Evolutionary conservation across 2,888 invertebrate species (phyloP), one percentile per base, ranked within the genome.

Genomic region (Trachelus iudaicus): DNA sequence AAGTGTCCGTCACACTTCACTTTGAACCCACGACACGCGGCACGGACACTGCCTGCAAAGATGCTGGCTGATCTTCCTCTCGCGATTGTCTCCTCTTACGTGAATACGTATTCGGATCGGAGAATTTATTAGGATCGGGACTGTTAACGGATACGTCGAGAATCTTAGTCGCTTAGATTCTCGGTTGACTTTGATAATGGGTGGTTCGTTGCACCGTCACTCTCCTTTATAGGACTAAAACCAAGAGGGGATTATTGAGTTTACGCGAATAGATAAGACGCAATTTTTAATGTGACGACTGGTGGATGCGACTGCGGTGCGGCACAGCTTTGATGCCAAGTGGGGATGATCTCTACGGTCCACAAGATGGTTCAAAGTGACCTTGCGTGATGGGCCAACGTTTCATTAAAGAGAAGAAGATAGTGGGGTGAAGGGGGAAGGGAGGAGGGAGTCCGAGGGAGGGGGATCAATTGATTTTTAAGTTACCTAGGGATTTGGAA

Each of bases 1-100:
- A 90, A 89, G 87, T 88, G 85, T 89, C 87, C 87, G 81, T 86
- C 86, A 81, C 82, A 75, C 79, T 80, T 31, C 56, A 56, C 56
- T 56, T 56, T 56, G 9, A 56, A 56, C 56, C 56, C 56, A 56
- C 56, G 56, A 56, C 23, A 56, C 56, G 56, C 23, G 23, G 23
- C 56, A 56, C 56, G 3, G 23, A 23, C 56, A 56, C 56, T 56
- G 23, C 56, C 56, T 23, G 56, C 56, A 56, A 1, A 1, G 23
- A 56, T 56, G 56, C 23, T 56, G 56, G 9, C 56, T 56, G 56
- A 56, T 56, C 0, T 56, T 56, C 9, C 56, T 23, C 9, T 56
- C 15, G 9, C 56, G 56, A 23, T 0, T 23, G 23, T 9, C 9
- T 56, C 56, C 23, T 9, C 23, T 56, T 56, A 23, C 1, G 23